phyloP scores from a whole-genome alignment of 2,797 vertebrate species.

The Sylvia borin region DNA sequence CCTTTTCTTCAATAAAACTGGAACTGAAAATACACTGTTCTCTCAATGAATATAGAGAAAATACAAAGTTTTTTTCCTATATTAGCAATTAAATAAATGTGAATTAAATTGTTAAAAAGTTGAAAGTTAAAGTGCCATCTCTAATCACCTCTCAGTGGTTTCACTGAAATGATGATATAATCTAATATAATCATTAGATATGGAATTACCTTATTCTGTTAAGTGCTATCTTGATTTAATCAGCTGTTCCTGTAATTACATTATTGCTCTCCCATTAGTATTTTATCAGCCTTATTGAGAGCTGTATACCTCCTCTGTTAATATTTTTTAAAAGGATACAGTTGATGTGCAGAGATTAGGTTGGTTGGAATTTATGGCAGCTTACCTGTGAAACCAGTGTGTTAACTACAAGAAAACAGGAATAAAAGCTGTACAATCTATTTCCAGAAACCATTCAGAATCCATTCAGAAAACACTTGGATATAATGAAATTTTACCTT shows the following conservation, averaged over 20 bases:
- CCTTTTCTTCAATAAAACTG: neutral
- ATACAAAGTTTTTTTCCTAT: rapidly evolving
- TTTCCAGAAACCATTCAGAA: neutral
- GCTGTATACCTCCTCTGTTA: neutral
- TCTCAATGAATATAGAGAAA: neutral
- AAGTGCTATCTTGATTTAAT: constrained; percentile 25
- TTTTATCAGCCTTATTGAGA: neutral
- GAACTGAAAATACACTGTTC: neutral
- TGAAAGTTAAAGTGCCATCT: neutral
- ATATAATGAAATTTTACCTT: neutral
- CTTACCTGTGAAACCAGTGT: neutral
- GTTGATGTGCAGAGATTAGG: neutral
- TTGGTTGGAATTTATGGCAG: neutral
- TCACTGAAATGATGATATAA: neutral
- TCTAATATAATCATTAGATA: neutral
- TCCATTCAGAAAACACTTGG: neutral
- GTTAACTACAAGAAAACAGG: neutral
- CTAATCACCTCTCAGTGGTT: neutral
- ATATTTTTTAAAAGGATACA: neutral
- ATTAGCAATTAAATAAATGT: neutral
- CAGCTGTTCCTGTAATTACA: neutral
- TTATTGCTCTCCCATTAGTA: neutral
- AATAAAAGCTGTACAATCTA: neutral
- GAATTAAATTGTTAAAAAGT: neutral
- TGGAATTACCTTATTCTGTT: neutral